Evolutionary conservation across 2,888 invertebrate species (phyloP).

Genomic region (Nomada ferruginata): DNA sequence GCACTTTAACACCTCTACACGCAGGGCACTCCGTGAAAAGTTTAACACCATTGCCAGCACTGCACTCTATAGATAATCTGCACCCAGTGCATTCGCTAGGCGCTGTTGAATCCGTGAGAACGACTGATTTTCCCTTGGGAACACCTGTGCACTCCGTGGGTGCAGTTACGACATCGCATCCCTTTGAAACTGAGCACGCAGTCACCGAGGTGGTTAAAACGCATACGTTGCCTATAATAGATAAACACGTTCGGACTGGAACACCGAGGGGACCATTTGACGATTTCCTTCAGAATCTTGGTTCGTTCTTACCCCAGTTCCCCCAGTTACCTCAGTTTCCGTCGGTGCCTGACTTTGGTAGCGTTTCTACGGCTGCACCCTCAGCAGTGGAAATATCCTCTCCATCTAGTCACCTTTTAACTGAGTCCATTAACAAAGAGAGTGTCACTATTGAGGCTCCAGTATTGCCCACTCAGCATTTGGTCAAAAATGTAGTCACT

Average conservation of each 20-base stretch:
- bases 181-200: neutral
- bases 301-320: neutral
- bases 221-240: neutral
- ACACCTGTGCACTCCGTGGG: neutral
- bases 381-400: neutral
- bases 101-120: too few relatives aligned
- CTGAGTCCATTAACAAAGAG: slow-evolving; percentile 29
- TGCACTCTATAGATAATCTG: too few relatives aligned
- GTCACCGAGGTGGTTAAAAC: neutral
- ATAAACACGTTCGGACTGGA: neutral
- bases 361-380: neutral
- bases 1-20: neutral
- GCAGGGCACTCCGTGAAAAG: neutral
- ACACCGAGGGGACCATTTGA: neutral
- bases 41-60: neutral
- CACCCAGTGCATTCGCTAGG: too few relatives aligned
- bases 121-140: too few relatives aligned
- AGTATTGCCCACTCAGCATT: neutral
- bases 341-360: slow-evolving; percentile 4
- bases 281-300: slow-evolving; percentile 19
- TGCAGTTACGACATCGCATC: neutral
- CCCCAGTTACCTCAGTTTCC: slow-evolving; percentile 37
- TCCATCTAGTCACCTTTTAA: neutral
- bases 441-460: slow-evolving; percentile 64
- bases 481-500: neutral